These are phyloP conservation scores for Anguilla obscura DNA, from an alignment of 2,797 vertebrate species.

Conservation along the genomic window DNA sequence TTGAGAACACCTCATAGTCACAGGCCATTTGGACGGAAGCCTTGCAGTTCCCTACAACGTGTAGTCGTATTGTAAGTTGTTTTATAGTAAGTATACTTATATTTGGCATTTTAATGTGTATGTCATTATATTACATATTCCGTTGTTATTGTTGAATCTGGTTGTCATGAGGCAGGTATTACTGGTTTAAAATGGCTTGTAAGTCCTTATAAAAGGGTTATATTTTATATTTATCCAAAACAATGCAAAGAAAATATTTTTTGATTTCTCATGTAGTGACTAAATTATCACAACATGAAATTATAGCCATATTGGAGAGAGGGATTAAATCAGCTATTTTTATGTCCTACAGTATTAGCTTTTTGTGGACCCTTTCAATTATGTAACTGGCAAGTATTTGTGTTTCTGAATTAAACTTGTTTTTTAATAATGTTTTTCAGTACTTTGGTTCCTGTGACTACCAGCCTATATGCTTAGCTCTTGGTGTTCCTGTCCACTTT, in stretches of 20 bases:
- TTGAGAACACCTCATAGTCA: not conserved
- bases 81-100: not conserved
- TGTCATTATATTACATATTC: not conserved
- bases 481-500: constrained; percentile 23
- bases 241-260: not conserved
- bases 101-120: not conserved
- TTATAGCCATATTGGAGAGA: not conserved
- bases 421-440: not conserved
- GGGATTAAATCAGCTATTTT: not conserved
- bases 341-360: constrained; percentile 20
- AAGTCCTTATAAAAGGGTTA: constrained; percentile 2
- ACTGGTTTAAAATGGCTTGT: not conserved
- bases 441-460: not conserved
- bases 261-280: not conserved
- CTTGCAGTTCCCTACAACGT: not conserved
- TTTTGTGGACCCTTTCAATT: not conserved
- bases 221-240: not conserved
- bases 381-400: constrained; percentile 37
- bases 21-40: not conserved
- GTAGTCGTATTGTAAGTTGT: constrained; percentile 14
- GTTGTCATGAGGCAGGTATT: not conserved
- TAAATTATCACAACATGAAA: not conserved
- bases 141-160: not conserved
- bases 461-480: not conserved
- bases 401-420: constrained; percentile 52